Base-by-base conservation (phyloP, 2,888 invertebrate genomes). In the Stenurella melanura region DNA sequence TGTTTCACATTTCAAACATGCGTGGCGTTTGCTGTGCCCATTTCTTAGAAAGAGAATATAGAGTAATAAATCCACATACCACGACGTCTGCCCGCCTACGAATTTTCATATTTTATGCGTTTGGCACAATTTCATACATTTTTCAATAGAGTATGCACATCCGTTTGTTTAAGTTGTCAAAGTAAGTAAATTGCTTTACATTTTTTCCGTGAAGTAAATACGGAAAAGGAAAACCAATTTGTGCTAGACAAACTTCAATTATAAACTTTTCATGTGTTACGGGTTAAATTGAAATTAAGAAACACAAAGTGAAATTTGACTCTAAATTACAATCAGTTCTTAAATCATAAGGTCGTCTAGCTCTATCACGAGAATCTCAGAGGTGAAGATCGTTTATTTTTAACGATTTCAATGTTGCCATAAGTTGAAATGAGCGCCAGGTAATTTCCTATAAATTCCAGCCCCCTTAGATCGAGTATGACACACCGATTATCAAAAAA, bases 101-200 rank as follows among this genome's bases (percentile, higher is more conserved):
- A 21, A 70, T 60, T 42, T 70, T 38, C 70, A 70, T 70, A 70
- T 70, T 70, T 70, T 38, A 60, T 70, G 15, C 18, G 60, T 70
- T 70, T 70, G 70, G 70, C 70, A 70, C 70, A 42, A 60, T 70
- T 70, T 70, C 70, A 21, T 38, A 12, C 70, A 70, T 38, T 70
- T 70, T 70, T 70, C 70, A 50, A 18, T 21, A 60, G 42, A 58
- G n/a, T 21, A 56, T 56, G 50, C 54, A 42, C 67, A 54, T 57
- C 66, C 19, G 54, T n/a, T n/a, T 15, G 18, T 21, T 42, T 11
- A 50, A 21, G 66, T 54, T 38, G 66, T 12, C 42, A 42, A 30
- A 63, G 34, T 63, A n/a, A 50, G 61, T 63, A 34, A 17, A 34
- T 63, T 9, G 18, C n/a, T 26, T 21, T 60, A 12, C 15, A n/a